A percentile compares a stretch with the other conserved stretches of the same genome.
Evolutionary conservation across 2,113 vertebrate species (phyloP).

Genomic region (Otis tarda): DNA sequence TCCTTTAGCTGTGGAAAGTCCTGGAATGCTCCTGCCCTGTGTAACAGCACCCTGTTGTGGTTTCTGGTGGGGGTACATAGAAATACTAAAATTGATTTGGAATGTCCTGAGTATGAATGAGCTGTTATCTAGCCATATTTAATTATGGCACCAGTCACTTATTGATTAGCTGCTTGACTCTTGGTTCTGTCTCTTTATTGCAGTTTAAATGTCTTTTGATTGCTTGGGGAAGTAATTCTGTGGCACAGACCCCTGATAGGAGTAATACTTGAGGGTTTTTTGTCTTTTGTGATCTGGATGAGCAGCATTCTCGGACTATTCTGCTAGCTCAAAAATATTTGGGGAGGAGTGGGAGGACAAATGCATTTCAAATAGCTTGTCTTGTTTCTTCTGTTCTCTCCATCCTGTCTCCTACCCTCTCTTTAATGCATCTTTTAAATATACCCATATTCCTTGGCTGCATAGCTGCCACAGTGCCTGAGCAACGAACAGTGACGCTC

Average conservation of each 20-base stretch:
- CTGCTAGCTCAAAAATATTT: not conserved
- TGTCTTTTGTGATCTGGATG: not conserved
- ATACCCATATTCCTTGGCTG: not conserved
- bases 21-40: slow-evolving; percentile 16
- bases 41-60: not conserved
- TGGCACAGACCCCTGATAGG: not conserved
- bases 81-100: not conserved
- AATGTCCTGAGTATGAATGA: not conserved
- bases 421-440: not conserved
- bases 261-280: not conserved
- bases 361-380: not conserved
- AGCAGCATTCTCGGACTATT: slow-evolving; percentile 19
- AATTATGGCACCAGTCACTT: not conserved
- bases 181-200: not conserved
- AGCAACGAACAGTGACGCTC: slow-evolving; percentile 94
- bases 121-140: not conserved
- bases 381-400: not conserved
- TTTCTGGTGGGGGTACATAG: not conserved
- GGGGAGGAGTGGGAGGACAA: not conserved
- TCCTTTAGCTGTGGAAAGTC: slow-evolving; percentile 10
- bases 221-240: not conserved
- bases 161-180: not conserved
- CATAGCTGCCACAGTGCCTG: slow-evolving; percentile 90
- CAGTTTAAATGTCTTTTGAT: not conserved
- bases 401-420: not conserved